Evolutionary conservation across 53 echinoderm and acorn worm genomes (phyloP), one percentile per base, ranked within the genome.

Genomic region (Holothuria leucospilota): DNA sequence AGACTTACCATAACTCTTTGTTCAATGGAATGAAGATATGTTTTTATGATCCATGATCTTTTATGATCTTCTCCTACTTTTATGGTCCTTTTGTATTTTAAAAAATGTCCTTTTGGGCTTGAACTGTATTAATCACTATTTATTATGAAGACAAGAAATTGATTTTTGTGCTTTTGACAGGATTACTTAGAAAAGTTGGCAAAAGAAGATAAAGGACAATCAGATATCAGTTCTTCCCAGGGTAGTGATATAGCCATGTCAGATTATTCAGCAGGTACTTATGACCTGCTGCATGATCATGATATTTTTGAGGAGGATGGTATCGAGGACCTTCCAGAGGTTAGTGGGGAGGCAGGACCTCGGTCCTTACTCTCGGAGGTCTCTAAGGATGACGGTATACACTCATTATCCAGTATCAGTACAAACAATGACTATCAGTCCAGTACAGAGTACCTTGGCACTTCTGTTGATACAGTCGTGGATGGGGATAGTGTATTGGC

Each of bases 371-470:
- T 24, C 49, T 75, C 75, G 0, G 75, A 75, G 13, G 75, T 41
- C 11, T 81, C 81, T 12, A 81, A 81, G 40, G 81, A 81, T 29
- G 81, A 81, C 12, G 81, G 81, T 27, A 62, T 81, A 81, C 81
- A 81, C 27, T 81, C 81, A 20, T 60, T 81, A 30, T 81, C 81
- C 38, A 81, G 81, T 58, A 81, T 40, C 62, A 81, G 81, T 30
- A 81, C 81, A 8, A 29, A 39, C 27, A 62, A 61, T 51, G 81
- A 81, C 62, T 60, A 58, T 8, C 58, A 81, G 29, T 21, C 75
- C 3, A 42, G 52, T 75, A 56, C 56, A 18, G 56, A 56, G 56
- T 56, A 9, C 18, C 56, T 56, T 56, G 56, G 56, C 56, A 56
- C 56, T 56, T 56, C 56, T 18, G 18, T 4, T 15, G 56, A 56